Evolutionary conservation across 1,140 invertebrate species (phyloP).

Genomic region (Pseudomyrmex flavicornis): DNA sequence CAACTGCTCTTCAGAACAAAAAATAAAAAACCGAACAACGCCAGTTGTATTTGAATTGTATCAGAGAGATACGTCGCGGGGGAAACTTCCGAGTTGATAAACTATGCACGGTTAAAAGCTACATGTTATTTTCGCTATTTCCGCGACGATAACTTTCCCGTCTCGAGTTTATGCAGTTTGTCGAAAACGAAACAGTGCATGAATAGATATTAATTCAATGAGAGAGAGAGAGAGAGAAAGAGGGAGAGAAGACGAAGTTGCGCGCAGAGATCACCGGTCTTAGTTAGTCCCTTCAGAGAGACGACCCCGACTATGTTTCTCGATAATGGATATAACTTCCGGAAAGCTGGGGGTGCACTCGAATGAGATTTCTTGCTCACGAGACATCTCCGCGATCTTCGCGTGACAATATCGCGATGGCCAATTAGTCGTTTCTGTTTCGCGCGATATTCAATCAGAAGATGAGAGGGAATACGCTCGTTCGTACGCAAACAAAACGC

Average conservation of each 20-base stretch:
- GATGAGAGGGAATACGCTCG: slow-evolving; percentile 62
- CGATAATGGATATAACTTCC: slow-evolving; percentile 50
- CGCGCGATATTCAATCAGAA: slow-evolving; percentile 53
- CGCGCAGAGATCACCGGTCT: slow-evolving; percentile 35
- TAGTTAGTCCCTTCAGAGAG: slow-evolving; percentile 43
- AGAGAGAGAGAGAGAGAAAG: not conserved
- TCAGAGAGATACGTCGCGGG: no score
- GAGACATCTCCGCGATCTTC: slow-evolving; percentile 8
- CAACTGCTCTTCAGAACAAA: no score
- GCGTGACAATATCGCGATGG: slow-evolving; percentile 10
- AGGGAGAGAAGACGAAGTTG: slow-evolving; percentile 11
- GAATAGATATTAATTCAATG: slow-evolving; percentile 54
- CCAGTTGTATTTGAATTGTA: no score
- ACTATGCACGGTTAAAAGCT: not conserved
- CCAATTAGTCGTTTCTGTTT: slow-evolving; percentile 64
- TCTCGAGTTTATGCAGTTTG: slow-evolving; percentile 28
- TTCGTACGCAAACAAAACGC: slow-evolving; percentile 39
- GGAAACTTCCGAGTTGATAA: not conserved
- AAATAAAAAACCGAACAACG: no score
- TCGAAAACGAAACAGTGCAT: slow-evolving; percentile 36
- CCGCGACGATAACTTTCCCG: slow-evolving; percentile 1
- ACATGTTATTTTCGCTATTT: slow-evolving; percentile 15
- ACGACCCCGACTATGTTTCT: slow-evolving; percentile 24
- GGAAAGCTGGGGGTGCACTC: slow-evolving; percentile 10
- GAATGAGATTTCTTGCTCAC: slow-evolving; percentile 28